Conservation (phyloP, 1,140 invertebrate species). For the Sycophaga agraensis region DNA sequence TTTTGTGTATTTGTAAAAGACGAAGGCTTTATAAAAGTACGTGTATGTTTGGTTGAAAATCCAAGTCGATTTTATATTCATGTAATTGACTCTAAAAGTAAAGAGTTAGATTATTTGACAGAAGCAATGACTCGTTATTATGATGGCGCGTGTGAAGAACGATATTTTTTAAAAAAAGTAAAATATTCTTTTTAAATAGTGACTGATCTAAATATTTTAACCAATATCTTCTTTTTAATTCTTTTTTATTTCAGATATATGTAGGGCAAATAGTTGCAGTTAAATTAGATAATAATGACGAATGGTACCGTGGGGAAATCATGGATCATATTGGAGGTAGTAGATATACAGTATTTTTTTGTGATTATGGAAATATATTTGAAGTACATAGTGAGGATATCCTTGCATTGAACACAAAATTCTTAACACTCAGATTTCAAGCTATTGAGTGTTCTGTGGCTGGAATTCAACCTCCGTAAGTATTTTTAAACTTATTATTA, state of each 20-base stretch:
- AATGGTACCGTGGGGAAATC: slow-evolving; percentile 71
- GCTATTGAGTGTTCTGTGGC: slow-evolving; percentile 80
- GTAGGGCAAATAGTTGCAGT: slow-evolving; percentile 78
- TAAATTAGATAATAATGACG: slow-evolving; percentile 71
- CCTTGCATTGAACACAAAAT: slow-evolving; percentile 71
- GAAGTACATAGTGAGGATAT: slow-evolving; percentile 64
- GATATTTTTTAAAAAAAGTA: slow-evolving; percentile 60
- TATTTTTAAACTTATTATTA: neutral
- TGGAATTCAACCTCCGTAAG: slow-evolving; percentile 64
- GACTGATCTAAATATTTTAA: too few species aligned
- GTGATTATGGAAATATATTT: slow-evolving; percentile 81
- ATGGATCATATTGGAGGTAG: slow-evolving; percentile 43
- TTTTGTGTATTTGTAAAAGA: slow-evolving; percentile 22
- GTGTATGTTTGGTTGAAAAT: slow-evolving; percentile 77
- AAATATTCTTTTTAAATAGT: slow-evolving; percentile 9
- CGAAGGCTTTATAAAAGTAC: slow-evolving; percentile 72
- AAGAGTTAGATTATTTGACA: slow-evolving; percentile 72
- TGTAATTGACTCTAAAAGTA: slow-evolving; percentile 68
- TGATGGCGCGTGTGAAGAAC: slow-evolving; percentile 61
- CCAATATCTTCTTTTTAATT: slow-evolving; percentile 6
- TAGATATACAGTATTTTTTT: slow-evolving; percentile 70
- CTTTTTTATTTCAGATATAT: slow-evolving; percentile 54
- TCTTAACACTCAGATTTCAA: slow-evolving; percentile 71
- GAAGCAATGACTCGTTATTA: slow-evolving; percentile 80
- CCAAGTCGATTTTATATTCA: slow-evolving; percentile 84